phyloP scores from a whole-genome alignment of 2,113 vertebrate genomes.

The Saguinus imperator region DNA sequence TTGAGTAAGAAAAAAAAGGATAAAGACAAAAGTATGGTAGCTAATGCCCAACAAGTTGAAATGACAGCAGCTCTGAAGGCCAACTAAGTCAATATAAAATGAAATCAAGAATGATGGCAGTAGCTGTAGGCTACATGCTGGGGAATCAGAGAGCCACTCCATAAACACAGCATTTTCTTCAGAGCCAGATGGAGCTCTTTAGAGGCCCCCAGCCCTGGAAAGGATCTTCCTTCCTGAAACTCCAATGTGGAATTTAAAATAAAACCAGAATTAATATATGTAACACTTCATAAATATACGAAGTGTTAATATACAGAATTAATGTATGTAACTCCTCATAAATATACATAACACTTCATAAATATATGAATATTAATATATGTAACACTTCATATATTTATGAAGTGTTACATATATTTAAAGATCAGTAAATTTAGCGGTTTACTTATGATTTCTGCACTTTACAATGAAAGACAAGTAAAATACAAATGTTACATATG shows the following conservation, averaged over 20 bases:
- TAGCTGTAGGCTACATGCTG: neutral
- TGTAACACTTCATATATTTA: neutral
- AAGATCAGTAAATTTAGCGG: neutral
- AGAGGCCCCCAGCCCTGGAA: neutral
- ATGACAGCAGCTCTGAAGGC: neutral
- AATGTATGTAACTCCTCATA: neutral
- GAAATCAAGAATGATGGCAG: neutral
- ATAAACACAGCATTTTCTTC: neutral
- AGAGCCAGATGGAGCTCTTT: neutral
- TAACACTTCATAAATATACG: neutral
- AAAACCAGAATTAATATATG: conserved; percentile 8
- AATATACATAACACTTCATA: neutral
- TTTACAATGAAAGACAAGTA: neutral
- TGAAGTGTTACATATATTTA: too few relatives aligned
- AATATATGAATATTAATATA: neutral
- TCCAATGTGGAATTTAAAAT: conserved; percentile 15
- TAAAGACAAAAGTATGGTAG: neutral
- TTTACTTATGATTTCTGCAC: neutral
- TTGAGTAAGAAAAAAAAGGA: neutral
- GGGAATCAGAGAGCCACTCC: neutral
- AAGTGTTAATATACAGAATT: neutral
- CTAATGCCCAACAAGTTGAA: neutral
- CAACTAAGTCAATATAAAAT: neutral
- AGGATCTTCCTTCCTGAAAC: neutral
- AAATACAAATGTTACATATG: neutral